phyloP scores from a whole-genome alignment of 1,140 invertebrate genomes.

The Holcopasites calliopsidis region DNA sequence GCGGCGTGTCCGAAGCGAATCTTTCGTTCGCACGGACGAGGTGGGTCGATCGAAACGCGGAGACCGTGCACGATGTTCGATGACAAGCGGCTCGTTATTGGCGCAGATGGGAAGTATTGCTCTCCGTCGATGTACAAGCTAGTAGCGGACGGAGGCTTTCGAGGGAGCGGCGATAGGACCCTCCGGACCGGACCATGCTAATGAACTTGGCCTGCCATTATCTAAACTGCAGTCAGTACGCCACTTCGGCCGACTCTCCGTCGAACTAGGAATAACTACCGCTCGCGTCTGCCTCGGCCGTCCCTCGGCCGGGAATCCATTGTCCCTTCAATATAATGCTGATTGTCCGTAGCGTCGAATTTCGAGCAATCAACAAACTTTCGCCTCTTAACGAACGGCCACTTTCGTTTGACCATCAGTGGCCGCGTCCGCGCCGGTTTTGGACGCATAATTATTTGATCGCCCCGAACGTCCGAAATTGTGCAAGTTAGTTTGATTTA shows the following conservation, averaged over 20 bases:
- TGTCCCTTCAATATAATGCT: constrained; percentile 59
- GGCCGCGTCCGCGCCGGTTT: neutral
- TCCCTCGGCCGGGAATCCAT: constrained; percentile 31
- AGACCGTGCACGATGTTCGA: constrained; percentile 7
- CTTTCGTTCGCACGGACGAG: neutral
- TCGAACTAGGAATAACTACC: constrained; percentile 68
- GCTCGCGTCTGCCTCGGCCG: constrained; percentile 25
- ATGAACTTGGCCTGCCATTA: constrained; percentile 73
- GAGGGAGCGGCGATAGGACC: constrained; percentile 55
- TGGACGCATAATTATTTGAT: constrained; percentile 27
- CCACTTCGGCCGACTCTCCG: constrained; percentile 62
- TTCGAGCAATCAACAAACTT: constrained; percentile 41
- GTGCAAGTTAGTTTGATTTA: constrained; percentile 7
- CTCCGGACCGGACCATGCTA: constrained; percentile 67
- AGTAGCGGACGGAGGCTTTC: constrained; percentile 22
- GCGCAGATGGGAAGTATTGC: constrained; percentile 15
- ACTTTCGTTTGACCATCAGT: constrained; percentile 32
- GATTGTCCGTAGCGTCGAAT: constrained; percentile 60
- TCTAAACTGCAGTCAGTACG: constrained; percentile 70
- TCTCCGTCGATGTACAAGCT: constrained; percentile 14
- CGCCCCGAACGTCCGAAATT: neutral
- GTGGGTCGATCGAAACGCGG: neutral
- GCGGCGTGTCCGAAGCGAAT: neutral
- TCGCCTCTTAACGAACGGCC: constrained; percentile 38
- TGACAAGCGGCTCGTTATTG: constrained; percentile 45